phyloP scores from a whole-genome alignment of 2,113 vertebrate genomes.

The Xiphias gladius region DNA sequence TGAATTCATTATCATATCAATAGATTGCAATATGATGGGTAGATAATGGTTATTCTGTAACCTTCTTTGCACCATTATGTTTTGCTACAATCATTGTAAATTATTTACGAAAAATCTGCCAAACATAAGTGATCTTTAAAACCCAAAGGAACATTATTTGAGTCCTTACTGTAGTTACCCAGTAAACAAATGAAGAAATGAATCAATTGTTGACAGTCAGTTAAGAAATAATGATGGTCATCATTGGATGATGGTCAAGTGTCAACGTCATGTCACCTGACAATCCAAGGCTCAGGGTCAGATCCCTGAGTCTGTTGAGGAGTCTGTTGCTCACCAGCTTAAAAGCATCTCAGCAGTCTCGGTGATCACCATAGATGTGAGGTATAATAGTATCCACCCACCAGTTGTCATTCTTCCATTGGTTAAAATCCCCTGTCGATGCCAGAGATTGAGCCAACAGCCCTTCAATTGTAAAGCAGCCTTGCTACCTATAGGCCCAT shows the following conservation, averaged over 20 bases:
- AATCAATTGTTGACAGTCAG: neutral
- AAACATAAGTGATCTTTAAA: constrained; percentile 1
- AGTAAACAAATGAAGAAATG: neutral
- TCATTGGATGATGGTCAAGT: no score
- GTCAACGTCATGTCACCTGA: neutral
- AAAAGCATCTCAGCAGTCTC: constrained; percentile 35
- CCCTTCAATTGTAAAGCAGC: constrained; percentile 63
- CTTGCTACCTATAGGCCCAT: constrained; percentile 64
- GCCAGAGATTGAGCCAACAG: constrained; percentile 62
- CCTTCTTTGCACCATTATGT: neutral
- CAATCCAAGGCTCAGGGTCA: constrained; percentile 11
- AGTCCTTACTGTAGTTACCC: neutral
- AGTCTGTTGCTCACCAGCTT: constrained; percentile 13
- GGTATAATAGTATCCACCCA: constrained; percentile 60
- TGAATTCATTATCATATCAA: neutral
- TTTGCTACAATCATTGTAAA: neutral
- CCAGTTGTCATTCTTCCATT: constrained; percentile 57
- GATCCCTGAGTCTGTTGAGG: neutral
- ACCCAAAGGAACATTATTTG: neutral
- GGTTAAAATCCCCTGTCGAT: constrained; percentile 61
- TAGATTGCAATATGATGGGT: neutral
- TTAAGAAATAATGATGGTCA: neutral
- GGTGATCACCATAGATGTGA: constrained; percentile 24
- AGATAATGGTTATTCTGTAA: neutral
- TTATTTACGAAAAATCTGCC: neutral